Conservation (phyloP, 2,113 vertebrate genomes). For the Siniperca knerii region DNA sequence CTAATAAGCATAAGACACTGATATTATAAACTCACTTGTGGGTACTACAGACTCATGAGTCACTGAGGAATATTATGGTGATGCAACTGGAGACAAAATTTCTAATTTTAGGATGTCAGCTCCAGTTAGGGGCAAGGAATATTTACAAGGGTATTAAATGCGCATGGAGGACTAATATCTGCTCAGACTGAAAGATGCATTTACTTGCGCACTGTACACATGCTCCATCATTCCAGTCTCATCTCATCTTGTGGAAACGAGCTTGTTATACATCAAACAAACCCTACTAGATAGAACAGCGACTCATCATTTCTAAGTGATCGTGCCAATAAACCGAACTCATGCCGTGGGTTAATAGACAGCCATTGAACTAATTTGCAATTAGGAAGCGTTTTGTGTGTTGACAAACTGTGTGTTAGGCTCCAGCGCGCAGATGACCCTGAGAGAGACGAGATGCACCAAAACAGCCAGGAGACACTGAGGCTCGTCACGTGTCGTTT, state of each 20-base stretch:
- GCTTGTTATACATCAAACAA: not conserved
- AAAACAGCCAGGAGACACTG: constrained; percentile 60
- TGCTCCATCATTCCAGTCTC: not conserved
- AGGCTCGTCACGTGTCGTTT: constrained; percentile 70
- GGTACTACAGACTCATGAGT: not conserved
- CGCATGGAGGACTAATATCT: not conserved
- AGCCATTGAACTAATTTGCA: constrained; percentile 60
- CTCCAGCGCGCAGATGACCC: constrained; percentile 53
- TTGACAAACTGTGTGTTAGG: constrained; percentile 51
- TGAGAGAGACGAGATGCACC: constrained; percentile 43
- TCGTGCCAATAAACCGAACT: constrained; percentile 27
- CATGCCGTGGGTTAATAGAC: constrained; percentile 26
- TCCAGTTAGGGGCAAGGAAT: not conserved
- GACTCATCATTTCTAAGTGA: constrained; percentile 39
- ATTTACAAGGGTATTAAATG: constrained; percentile 8
- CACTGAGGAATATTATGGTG: constrained; percentile 27
- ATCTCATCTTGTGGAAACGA: not conserved
- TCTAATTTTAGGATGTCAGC: constrained; percentile 25
- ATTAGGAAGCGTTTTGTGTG: constrained; percentile 51
- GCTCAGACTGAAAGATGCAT: not conserved
- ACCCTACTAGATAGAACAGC: not conserved
- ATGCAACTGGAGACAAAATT: constrained; percentile 34
- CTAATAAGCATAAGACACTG: constrained; percentile 20
- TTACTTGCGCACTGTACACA: not conserved
- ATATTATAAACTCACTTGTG: constrained; percentile 15